Evolutionary conservation across 2,888 invertebrate species (phyloP), one percentile per base, ranked within the genome.

Genomic region (Biston betularia): DNA sequence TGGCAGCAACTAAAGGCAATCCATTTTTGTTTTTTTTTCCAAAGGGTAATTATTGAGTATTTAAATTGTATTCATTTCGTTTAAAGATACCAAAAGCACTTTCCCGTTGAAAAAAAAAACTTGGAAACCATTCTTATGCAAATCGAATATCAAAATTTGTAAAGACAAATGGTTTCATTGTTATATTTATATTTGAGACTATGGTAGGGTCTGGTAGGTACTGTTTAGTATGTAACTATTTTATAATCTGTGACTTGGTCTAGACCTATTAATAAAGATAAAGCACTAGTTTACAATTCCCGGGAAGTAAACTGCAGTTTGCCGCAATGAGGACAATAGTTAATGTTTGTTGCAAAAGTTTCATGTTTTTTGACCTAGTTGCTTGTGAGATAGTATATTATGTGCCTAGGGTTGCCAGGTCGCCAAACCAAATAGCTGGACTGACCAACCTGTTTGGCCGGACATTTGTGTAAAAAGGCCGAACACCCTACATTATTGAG

Each of bases 251-350:
- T 33, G 12, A 24, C 54, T 42, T 8, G 33, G 58, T 58, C 58
- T 58, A 58, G 58, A 58, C 58, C 48, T 58, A 58, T 58, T 49
- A 58, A 58, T 58, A 58, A 58, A 58, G 58, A 58, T 49, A 58
- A 42, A 42, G 24, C n/a, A 42, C 49, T 49, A 12, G 42, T 33
- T 42, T 38, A 42, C 40, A 58, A 50, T 58, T 24, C 58, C n/a
- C 38, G 48, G 58, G 24, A 49, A 49, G 33, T 49, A 58, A 58
- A 49, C 58, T 58, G 58, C 58, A 58, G 58, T 58, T 56, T 58
- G 49, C 49, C 58, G 58, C 58, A 49, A 58, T 42, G 40, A 12
- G 11, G 12, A 14, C 49, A 40, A 33, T 49, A 58, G 12, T 42
- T 24, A 57, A 38, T 57, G 57, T 46, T 34, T 48, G 58, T 58